A percentile compares a stretch with the other conserved stretches of the same genome.
Evolutionary conservation across 2,797 vertebrate genomes (phyloP).

Genomic region (Chanos chanos): DNA sequence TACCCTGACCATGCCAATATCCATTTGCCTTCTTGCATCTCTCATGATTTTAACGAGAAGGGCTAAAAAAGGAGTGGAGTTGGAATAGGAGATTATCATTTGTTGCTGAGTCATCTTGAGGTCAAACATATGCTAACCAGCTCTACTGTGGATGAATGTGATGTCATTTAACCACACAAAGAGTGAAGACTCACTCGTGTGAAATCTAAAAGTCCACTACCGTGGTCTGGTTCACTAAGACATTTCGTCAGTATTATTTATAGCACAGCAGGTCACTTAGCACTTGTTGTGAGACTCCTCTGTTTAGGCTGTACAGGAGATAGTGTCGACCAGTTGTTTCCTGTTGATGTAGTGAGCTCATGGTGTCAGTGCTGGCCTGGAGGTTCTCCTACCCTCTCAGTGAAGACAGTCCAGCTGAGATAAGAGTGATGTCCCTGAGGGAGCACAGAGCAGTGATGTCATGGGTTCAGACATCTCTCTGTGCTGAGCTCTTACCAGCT

Average conservation of each 20-base stretch:
- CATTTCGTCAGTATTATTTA: conserved; percentile 15
- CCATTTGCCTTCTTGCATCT: too few relatives aligned
- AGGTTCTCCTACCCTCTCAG: background rate
- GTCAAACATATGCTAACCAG: too few relatives aligned
- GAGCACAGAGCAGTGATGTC: conserved; percentile 10
- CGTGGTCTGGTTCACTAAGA: background rate
- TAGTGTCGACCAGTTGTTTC: conserved; percentile 9
- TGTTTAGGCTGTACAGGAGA: conserved; percentile 22
- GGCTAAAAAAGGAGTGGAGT: background rate
- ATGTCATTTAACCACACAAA: too few relatives aligned
- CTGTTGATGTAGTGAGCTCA: conserved; percentile 33
- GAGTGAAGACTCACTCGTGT: background rate
- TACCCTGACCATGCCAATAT: too few relatives aligned
- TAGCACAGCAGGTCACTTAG: background rate
- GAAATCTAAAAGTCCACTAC: background rate
- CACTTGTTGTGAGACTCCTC: conserved; percentile 11
- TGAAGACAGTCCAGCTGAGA: conserved; percentile 2
- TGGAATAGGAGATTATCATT: background rate
- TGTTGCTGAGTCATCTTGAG: background rate
- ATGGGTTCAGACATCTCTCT: background rate
- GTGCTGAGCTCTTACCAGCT: background rate
- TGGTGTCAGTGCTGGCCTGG: background rate
- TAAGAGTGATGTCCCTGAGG: background rate
- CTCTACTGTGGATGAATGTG: too few relatives aligned
- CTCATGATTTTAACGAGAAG: background rate